phyloP scores from a whole-genome alignment of 2,888 invertebrate genomes.

The Platypus cylindrus region DNA sequence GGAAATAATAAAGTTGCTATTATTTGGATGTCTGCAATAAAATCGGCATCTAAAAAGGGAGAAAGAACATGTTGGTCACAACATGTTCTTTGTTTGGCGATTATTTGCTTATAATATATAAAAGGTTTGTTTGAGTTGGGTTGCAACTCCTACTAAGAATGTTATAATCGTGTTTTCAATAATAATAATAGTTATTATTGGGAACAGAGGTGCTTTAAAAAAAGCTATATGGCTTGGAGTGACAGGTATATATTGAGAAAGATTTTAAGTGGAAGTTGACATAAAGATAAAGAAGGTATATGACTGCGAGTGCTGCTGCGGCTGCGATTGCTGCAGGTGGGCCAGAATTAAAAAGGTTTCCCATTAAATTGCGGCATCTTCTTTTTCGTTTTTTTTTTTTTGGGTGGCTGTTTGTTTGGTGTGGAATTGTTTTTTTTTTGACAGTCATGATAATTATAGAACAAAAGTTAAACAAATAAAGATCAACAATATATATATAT shows the following conservation, averaged over 20 bases:
- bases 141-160: slow-evolving; percentile 14
- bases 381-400: too few species aligned
- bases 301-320: too few species aligned
- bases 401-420: neutral
- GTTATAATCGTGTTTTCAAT: slow-evolving; percentile 15
- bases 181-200: too few species aligned
- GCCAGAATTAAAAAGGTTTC: too few species aligned
- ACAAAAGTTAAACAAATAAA: too few species aligned
- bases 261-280: slow-evolving; percentile 12
- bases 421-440: neutral
- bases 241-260: slow-evolving; percentile 10
- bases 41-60: too few species aligned
- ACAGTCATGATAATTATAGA: neutral
- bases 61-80: too few species aligned
- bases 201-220: slow-evolving; percentile 13
- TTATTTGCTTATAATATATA: slow-evolving; percentile 15
- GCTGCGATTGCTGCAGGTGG: neutral
- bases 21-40: too few species aligned
- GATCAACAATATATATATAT: too few species aligned
- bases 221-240: slow-evolving; percentile 11
- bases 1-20: too few species aligned
- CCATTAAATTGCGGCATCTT: neutral
- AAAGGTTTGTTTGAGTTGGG: slow-evolving; percentile 15
- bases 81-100: slow-evolving; percentile 16
- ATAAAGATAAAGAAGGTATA: slow-evolving; percentile 13